Conservation (phyloP, 2,113 vertebrate species). For the Zosterops japonicus region DNA sequence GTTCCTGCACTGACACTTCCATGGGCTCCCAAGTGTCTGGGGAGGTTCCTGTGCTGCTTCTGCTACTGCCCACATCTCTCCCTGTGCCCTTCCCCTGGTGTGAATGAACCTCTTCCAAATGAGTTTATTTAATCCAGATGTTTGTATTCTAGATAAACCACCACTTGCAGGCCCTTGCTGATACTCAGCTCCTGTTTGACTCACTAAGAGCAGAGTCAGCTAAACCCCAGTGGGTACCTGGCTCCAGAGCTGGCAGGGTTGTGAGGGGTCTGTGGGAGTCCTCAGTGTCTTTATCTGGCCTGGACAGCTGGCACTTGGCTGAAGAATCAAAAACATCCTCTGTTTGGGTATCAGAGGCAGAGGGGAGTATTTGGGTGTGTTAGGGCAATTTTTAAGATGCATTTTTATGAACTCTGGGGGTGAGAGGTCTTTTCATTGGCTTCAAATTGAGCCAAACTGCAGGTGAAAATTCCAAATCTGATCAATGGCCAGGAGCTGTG, state of each 20-base stretch:
- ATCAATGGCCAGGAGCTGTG: rapidly evolving
- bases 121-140: slow-evolving; percentile 5
- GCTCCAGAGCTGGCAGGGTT: not conserved
- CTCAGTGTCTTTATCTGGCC: not conserved
- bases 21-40: not conserved
- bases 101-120: not conserved
- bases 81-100: not conserved
- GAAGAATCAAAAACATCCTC: not conserved
- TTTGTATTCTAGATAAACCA: not conserved
- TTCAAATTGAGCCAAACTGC: not conserved
- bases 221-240: not conserved
- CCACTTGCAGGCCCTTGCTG: not conserved
- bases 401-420: not conserved
- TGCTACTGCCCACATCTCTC: not conserved
- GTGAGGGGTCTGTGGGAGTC: not conserved
- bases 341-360: not conserved
- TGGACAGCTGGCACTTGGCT: not conserved
- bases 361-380: no score
- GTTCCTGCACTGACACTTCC: not conserved
- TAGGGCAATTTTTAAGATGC: not conserved
- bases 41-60: rapidly evolving
- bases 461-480: not conserved
- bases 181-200: not conserved
- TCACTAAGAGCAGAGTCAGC: not conserved
- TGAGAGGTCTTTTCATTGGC: not conserved